These are phyloP conservation scores for Actenoides hombroni DNA, from an alignment of 2,113 vertebrate genomes.

Conservation along the genomic window DNA sequence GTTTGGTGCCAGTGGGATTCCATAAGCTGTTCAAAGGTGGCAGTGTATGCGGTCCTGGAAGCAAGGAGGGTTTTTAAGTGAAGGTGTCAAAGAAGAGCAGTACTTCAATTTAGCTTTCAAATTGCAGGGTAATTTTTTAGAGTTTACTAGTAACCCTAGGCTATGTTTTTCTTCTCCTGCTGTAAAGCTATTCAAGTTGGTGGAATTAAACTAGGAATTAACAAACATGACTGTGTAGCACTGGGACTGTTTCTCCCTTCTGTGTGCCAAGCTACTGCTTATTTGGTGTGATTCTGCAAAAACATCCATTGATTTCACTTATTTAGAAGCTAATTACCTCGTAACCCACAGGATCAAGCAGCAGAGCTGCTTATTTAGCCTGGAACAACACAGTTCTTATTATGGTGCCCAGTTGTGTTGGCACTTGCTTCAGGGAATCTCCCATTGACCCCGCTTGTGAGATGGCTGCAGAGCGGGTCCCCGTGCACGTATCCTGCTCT, in stretches of 20 bases:
- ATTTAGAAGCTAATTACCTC: constrained; percentile 37
- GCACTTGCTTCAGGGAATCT: neutral
- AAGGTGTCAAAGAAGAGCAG: neutral
- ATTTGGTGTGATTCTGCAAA: constrained; percentile 13
- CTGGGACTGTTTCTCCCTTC: neutral
- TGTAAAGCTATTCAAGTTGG: neutral
- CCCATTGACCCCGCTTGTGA: neutral
- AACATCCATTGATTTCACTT: constrained; percentile 42
- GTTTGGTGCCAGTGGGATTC: neutral
- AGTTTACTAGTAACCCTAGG: neutral
- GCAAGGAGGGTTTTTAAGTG: neutral
- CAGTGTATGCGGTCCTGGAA: neutral
- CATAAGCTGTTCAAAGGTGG: neutral
- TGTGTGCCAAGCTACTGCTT: constrained; percentile 7
- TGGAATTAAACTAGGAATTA: constrained; percentile 32
- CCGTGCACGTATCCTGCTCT: neutral
- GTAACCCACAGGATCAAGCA: constrained; percentile 6
- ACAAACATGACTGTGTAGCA: neutral
- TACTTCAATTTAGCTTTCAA: neutral
- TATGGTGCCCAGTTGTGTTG: neutral
- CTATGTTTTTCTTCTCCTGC: neutral
- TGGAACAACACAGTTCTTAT: neutral
- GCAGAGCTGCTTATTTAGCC: constrained; percentile 12
- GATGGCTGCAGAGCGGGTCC: neutral
- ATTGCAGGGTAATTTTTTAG: neutral